Evolutionary conservation across 2,113 vertebrate species (phyloP), one percentile per base, ranked within the genome.

Genomic region (Aegotheles bennettii): DNA sequence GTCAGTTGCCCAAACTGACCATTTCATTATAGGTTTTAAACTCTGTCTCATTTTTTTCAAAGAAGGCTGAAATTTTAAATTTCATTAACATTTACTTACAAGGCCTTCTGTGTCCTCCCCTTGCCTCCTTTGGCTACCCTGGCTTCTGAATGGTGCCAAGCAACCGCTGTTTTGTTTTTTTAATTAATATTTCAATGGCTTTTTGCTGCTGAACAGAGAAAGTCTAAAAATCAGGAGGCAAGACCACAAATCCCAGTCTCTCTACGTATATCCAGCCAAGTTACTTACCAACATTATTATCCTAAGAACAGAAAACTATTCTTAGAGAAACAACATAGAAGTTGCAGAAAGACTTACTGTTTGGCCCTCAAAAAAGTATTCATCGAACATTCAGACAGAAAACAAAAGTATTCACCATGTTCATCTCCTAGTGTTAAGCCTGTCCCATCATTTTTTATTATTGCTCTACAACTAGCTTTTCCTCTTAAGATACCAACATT

Each of bases 391-490:
- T 1, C 10, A 3, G 56, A 75, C 16, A 87, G 33, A n/a, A 81
- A 77, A 69, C 35, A 67, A 59, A 68, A 16, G 42, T 6, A 84
- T 15, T 78, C 38, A 47, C 33, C 7, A 6, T 11, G 35, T 40
- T 51, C 19, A 40, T 31, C 36, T 80, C 74, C 31, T 13, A 57
- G 29, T 0, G 0, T 36, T 47, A 50, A 84, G n/a, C 17, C 10
- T 60, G 40, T 9, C 10, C 24, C 43, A 36, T 35, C 16, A 61
- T 76, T 84, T 43, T 40, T 12, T 61, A 50, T 43, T 64, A 67
- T 56, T 75, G n/a, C 51, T 48, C 43, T 26, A 56, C 29, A 36
- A 40, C n/a, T 29, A 65, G 23, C 18, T 64, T 64, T 59, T 59
- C 57, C 31, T 85, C 4, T 3, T 54, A 81, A 92, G n/a, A 71